These are phyloP conservation scores for Calonectris borealis DNA, from an alignment of 2,113 vertebrate genomes.

Conservation along the genomic window DNA sequence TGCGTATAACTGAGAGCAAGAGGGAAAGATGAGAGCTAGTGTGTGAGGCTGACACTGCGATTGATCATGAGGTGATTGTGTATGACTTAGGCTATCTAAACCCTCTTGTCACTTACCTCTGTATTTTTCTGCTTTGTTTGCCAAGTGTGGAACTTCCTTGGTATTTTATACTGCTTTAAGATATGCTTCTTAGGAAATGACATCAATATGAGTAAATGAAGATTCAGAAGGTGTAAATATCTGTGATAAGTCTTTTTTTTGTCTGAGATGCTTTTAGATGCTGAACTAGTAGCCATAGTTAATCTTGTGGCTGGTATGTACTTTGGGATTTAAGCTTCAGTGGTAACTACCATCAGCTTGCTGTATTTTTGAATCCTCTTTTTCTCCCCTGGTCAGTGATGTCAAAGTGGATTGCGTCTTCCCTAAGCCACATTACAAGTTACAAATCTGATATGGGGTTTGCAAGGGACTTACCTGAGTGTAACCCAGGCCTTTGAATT, in stretches of 20 bases:
- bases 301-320: background rate
- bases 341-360: background rate
- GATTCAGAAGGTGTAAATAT: background rate
- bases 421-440: background rate
- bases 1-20: constrained; percentile 11
- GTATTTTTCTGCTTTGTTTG: background rate
- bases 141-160: background rate
- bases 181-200: background rate
- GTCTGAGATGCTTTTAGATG: background rate
- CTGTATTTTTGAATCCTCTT: background rate
- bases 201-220: background rate
- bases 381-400: background rate
- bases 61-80: background rate
- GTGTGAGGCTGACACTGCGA: background rate
- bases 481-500: background rate
- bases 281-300: background rate
- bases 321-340: background rate
- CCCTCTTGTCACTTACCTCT: background rate
- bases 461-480: background rate
- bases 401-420: background rate
- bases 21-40: background rate
- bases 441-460: background rate
- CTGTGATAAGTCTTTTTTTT: background rate
- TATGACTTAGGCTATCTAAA: background rate
- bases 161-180: background rate